Evolutionary conservation across 2,888 invertebrate genomes (phyloP), one percentile per base, ranked within the genome.

Genomic region (Trichogramma evanescens): DNA sequence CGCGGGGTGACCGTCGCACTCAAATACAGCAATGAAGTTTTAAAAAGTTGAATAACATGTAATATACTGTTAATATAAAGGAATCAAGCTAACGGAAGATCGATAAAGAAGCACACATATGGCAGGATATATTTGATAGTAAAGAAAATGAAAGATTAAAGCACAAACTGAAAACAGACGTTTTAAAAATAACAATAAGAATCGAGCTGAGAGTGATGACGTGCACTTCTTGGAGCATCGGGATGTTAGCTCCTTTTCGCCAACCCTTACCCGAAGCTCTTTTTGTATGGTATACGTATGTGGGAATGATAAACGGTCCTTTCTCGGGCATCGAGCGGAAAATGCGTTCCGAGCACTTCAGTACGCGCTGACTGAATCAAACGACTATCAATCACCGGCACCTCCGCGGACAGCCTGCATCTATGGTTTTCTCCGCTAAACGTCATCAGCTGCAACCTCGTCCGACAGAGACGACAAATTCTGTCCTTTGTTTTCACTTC

Each of bases 311-410:
- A 73, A 74, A 74, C 66, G 73, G 72, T 71, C 65, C 64, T 63
- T 66, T 62, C 66, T 26, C 26, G 26, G 3, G 68, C 72, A 70
- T 72, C 73, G 69, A 67, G 69, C 68, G 72, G 73, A 74, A 74
- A 74, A 73, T 73, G 69, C 66, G 2, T 26, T 26, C 5, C 13
- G 69, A 69, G 68, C 65, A 63, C 64, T 64, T 13, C 48, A 65
- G 67, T 67, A 66, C 65, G 65, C 65, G 64, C 65, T 69, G 72
- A 74, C 72, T 72, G 70, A 73, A 74, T 74, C 73, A 73, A 73
- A 73, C 70, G 68, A 70, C 71, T 71, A 74, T 74, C 74, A 74
- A 74, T 74, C 74, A 71, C 68, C 53, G 51, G 48, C 52, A 10
- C 39, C 41, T 9, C 7, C 41, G 8, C 9, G 13, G 6, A 41